Percentiles rank a stretch among this genome's conserved stretches.
Conservation (phyloP, 2,113 vertebrate species). For the Mobula hypostoma region DNA sequence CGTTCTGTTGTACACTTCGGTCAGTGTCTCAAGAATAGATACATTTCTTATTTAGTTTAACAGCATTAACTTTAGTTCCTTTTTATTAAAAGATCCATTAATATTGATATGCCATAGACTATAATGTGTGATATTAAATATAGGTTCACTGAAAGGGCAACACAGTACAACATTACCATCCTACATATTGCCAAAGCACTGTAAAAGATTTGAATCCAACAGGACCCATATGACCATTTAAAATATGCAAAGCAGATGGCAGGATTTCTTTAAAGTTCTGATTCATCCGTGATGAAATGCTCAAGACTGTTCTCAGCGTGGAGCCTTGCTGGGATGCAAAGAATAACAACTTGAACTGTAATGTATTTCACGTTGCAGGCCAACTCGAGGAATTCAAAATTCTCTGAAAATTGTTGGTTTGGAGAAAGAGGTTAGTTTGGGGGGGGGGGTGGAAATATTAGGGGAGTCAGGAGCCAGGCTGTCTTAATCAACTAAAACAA, state of each 20-base stretch:
- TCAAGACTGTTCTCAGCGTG: not conserved
- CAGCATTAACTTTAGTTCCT: not conserved
- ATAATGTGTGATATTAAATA: not conserved
- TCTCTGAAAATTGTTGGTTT: not conserved
- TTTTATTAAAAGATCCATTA: not conserved
- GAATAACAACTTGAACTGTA: not conserved
- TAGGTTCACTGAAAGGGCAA: not conserved
- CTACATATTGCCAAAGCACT: not conserved
- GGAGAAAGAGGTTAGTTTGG: not conserved
- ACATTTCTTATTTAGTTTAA: not conserved
- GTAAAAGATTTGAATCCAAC: not conserved
- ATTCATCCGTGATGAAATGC: conserved; percentile 6
- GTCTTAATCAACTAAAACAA: too few relatives aligned
- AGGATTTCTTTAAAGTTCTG: not conserved
- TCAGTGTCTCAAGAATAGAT: not conserved
- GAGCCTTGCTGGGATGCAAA: not conserved
- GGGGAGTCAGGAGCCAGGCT: too few relatives aligned
- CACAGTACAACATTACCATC: not conserved
- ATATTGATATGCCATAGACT: not conserved
- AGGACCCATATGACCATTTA: not conserved
- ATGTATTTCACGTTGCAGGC: not conserved
- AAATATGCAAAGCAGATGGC: conserved; percentile 12
- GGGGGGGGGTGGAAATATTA: not conserved
- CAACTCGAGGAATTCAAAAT: not conserved
- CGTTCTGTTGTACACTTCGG: not conserved